Evolutionary conservation across 2,888 invertebrate genomes (phyloP).

Genomic region (Pollenia griseotomentosa): DNA sequence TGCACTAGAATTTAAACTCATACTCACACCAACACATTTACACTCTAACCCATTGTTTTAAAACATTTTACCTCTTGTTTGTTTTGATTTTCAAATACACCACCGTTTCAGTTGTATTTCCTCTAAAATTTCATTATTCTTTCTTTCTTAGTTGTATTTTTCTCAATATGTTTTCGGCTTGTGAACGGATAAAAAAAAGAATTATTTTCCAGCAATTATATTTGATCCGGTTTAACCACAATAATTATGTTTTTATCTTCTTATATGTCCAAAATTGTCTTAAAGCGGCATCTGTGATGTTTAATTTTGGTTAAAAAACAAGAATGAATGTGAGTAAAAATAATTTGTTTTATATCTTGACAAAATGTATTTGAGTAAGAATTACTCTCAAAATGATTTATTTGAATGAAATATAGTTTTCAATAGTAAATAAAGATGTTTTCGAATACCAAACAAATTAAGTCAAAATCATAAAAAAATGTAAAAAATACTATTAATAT

Average conservation of each 20-base stretch:
- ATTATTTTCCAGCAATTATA: slow-evolving; percentile 72
- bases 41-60: not conserved
- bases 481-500: too few species aligned
- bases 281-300: slow-evolving; percentile 70
- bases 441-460: too few species aligned
- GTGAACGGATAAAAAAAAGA: slow-evolving; percentile 4
- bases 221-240: slow-evolving; percentile 74
- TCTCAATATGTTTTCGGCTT: slow-evolving; percentile 29
- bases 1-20: slow-evolving; percentile 1
- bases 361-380: not conserved
- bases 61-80: not conserved
- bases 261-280: slow-evolving; percentile 63
- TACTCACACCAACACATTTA: not conserved
- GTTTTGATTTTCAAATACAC: slow-evolving; percentile 36
- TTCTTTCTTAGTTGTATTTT: not conserved
- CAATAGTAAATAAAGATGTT: too few species aligned
- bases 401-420: too few species aligned
- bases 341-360: not conserved
- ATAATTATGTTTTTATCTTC: slow-evolving; percentile 71
- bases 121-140: slow-evolving; percentile 19
- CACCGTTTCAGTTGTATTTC: slow-evolving; percentile 14
- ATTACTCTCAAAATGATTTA: not conserved
- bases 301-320: slow-evolving; percentile 7
- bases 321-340: not conserved
- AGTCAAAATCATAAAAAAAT: too few species aligned